Percentiles rank a stretch among this genome's conserved stretches.
Evolutionary conservation across 2,113 vertebrate species (phyloP).

Genomic region (Prunella fulvescens): DNA sequence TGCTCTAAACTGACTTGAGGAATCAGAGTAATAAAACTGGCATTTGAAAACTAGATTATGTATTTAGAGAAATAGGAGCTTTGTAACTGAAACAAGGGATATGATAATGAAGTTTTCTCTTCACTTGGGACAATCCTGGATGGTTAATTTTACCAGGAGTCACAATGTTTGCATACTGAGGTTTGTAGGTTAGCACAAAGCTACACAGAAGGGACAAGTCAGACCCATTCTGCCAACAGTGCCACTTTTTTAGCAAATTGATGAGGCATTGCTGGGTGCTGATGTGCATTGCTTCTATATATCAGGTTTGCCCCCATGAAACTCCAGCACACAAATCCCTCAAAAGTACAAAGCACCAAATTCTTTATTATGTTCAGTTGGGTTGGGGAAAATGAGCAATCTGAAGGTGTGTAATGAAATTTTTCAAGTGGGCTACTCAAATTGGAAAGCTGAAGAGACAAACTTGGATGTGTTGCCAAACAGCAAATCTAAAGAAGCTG

Average conservation of each 20-base stretch:
- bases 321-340: not conserved
- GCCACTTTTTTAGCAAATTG: not conserved
- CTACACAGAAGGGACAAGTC: not conserved
- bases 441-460: not conserved
- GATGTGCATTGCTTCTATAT: not conserved
- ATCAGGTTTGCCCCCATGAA: fast-evolving
- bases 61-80: not conserved
- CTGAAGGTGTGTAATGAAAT: not conserved
- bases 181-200: not conserved
- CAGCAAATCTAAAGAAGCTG: not conserved
- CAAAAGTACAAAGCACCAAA: not conserved
- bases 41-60: not conserved
- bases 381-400: not conserved
- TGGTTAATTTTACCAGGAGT: not conserved
- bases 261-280: not conserved
- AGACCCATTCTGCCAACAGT: not conserved
- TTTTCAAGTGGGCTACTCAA: not conserved
- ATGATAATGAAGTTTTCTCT: not conserved
- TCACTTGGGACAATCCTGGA: not conserved
- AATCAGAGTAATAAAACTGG: not conserved
- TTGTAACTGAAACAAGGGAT: not conserved
- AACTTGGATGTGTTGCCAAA: not conserved
- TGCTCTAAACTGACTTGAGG: not conserved
- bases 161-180: not conserved
- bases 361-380: not conserved